Conservation (phyloP, 2,797 vertebrate species). For the Xiphophorus birchmanni region DNA sequence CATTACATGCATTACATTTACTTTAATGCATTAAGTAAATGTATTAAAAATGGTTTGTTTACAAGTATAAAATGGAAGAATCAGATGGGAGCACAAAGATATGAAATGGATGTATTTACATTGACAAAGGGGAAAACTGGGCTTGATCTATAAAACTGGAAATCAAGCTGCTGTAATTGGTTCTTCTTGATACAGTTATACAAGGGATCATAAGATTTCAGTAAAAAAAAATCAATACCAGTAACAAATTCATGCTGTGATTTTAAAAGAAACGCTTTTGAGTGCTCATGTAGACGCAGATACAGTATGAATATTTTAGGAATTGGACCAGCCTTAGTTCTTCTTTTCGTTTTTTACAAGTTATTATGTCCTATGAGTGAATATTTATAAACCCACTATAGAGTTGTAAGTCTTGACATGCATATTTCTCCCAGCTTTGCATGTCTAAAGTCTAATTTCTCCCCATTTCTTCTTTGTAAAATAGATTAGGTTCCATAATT, state of each 20-base stretch:
- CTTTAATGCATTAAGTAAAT: neutral
- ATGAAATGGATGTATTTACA: neutral
- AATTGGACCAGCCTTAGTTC: neutral
- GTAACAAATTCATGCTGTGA: neutral
- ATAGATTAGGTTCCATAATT: neutral
- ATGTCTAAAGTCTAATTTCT: neutral
- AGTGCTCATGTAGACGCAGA: neutral
- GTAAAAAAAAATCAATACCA: neutral
- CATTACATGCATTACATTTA: too few species aligned
- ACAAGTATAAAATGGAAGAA: neutral
- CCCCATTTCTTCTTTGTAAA: neutral
- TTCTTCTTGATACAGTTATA: neutral
- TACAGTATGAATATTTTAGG: neutral
- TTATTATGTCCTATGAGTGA: neutral
- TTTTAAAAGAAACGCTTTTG: neutral
- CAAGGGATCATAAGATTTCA: neutral
- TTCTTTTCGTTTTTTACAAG: too few species aligned
- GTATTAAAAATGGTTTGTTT: neutral
- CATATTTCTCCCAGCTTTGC: neutral
- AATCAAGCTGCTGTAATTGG: neutral
- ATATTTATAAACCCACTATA: neutral
- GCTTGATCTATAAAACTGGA: neutral
- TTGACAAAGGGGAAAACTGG: neutral
- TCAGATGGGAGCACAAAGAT: neutral
- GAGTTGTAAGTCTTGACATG: neutral